phyloP scores from a whole-genome alignment of 2,888 invertebrate species.

The Philereme vetulata region DNA sequence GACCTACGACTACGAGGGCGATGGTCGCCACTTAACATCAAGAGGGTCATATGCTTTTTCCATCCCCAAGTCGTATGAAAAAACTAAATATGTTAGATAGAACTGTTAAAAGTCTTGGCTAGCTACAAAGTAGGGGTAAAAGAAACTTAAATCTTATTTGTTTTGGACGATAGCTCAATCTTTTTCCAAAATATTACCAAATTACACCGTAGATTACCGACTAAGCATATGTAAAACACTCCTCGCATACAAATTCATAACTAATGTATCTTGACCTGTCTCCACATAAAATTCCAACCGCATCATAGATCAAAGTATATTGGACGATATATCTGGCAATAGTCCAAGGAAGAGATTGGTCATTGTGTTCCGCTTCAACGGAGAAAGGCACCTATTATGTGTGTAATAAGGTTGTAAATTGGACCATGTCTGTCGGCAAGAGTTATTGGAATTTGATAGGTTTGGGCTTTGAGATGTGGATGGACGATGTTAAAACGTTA shows the following conservation, averaged over 20 bases:
- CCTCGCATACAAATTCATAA: constrained; percentile 16
- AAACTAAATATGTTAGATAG: too few relatives aligned
- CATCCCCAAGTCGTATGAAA: too few relatives aligned
- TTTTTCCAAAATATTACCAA: constrained; percentile 34
- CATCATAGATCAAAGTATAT: constrained; percentile 38
- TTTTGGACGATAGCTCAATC: constrained; percentile 3
- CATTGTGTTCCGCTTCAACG: constrained; percentile 42
- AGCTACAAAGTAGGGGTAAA: too few relatives aligned
- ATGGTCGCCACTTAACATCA: too few relatives aligned
- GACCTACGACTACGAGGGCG: too few relatives aligned
- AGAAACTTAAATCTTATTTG: too few relatives aligned
- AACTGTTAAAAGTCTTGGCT: too few relatives aligned
- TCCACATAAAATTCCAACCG: constrained; percentile 1
- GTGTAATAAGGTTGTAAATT: constrained; percentile 52
- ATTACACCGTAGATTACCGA: constrained; percentile 42
- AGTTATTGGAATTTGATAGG: constrained; percentile 59
- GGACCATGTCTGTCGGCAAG: constrained; percentile 37
- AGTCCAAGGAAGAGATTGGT: constrained; percentile 48
- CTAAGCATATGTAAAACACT: constrained; percentile 37
- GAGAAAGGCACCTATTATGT: constrained; percentile 43
- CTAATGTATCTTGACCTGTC: constrained; percentile 22
- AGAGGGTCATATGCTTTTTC: too few relatives aligned
- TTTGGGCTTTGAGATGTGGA: constrained; percentile 35
- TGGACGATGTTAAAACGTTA: constrained; percentile 44
- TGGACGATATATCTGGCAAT: constrained; percentile 49